Conservation (phyloP, 2,888 invertebrate species). For the Hipparchia sbordonii region DNA sequence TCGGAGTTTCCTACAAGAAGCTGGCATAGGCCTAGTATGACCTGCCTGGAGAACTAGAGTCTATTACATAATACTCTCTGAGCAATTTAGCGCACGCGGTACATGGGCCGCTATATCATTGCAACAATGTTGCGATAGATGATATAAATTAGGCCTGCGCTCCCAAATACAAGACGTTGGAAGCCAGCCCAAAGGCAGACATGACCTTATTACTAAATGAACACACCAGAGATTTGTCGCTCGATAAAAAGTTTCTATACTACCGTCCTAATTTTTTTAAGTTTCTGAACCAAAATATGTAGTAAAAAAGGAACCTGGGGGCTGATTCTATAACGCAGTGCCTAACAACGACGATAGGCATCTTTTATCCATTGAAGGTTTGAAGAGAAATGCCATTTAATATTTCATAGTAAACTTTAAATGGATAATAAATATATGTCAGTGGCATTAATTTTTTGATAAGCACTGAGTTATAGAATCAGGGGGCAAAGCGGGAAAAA, state of each 20-base stretch:
- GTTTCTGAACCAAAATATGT: no score
- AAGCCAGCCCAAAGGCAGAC: conserved; percentile 53
- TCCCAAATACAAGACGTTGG: conserved; percentile 73
- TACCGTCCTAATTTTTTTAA: neutral
- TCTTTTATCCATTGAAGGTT: no score
- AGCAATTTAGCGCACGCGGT: conserved; percentile 56
- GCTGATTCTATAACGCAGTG: no score
- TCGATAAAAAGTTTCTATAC: neutral
- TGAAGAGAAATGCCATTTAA: no score
- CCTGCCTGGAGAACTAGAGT: neutral
- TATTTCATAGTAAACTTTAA: no score
- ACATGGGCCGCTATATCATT: conserved; percentile 61
- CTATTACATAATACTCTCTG: conserved; percentile 36
- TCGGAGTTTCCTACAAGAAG: neutral
- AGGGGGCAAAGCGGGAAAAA: no score
- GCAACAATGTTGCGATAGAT: conserved; percentile 60
- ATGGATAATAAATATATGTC: no score
- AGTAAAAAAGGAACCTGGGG: no score
- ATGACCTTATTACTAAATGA: conserved; percentile 59
- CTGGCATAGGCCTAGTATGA: neutral
- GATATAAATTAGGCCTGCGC: conserved; percentile 71
- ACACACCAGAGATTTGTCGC: neutral
- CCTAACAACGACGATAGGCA: no score
- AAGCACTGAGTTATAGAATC: no score
- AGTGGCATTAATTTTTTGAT: no score